Evolutionary conservation across 2,888 invertebrate species (phyloP), one percentile per base, ranked within the genome.

Genomic region (Zootermopsis nevadensis): DNA sequence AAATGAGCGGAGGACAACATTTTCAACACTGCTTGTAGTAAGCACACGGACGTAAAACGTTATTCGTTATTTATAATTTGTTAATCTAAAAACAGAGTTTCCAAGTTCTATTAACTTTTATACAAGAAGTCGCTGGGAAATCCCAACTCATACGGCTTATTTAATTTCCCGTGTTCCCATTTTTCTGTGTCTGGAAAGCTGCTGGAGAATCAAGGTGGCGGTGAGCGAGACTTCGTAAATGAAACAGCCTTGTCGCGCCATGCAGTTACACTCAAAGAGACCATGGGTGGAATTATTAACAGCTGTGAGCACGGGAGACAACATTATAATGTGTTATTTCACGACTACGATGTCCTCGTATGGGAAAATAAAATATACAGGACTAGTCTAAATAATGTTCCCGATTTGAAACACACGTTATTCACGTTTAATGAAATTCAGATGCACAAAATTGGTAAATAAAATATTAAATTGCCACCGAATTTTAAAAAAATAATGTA

Each of bases 201-300:
- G 53, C 8, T 3, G 8, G 38, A 7, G 38, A 38, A 19, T 53
- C 53, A 22, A 15, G 8, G 24, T 53, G 53, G 53, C 53, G 3
- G 53, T 53, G 53, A 53, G 53, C 19, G 53, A 53, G 53, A 53
- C 8, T 10, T 10, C 53, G 4, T 19, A 53, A 19, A n/a, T n/a
- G n/a, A 3, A 53, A 19, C 6, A 38, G 8, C 53, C 53, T 6
- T 53, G 53, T 53, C 53, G 53, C n/a, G n/a, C n/a, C n/a, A 10
- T 24, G 53, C 8, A 53, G 53, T 53, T 24, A 4, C 24, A 10
- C 53, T 53, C 53, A 53, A 15, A 53, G 53, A 31, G 55, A 55
- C 77, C 7, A n/a, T 55, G 77, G 55, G 42, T 55, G 77, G 55
- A 79, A 79, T 55, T 79, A 79, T 79, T 79, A 79, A 79, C 31